phyloP scores from a whole-genome alignment of 2,888 invertebrate genomes.

The Phrixothrix hirtus region DNA sequence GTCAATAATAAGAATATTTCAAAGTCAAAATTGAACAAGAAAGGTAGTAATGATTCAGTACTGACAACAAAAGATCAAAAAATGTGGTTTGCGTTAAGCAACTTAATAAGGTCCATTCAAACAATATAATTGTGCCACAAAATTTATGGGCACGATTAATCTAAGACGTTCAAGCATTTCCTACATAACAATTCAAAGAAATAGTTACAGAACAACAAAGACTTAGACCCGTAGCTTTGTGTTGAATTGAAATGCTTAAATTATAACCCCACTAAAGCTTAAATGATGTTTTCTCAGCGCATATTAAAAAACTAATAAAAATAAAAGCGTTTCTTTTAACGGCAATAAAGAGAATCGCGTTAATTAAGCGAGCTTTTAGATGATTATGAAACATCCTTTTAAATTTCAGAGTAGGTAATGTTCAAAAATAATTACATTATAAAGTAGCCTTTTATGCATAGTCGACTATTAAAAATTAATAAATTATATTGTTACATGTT shows the following conservation, averaged over 20 bases:
- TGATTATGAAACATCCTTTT: conserved; percentile 25
- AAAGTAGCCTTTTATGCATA: conserved; percentile 18
- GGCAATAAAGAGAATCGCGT: conserved; percentile 25
- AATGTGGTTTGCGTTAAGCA: conserved; percentile 19
- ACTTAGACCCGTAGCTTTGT: conserved; percentile 4
- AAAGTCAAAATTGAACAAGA: conserved; percentile 35
- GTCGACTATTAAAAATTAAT: conserved; percentile 18
- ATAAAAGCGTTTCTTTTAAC: conserved; percentile 29
- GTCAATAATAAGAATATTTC: conserved; percentile 31
- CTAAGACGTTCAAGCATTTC: conserved; percentile 24
- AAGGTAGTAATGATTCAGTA: conserved; percentile 33
- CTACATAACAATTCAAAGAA: conserved; percentile 22
- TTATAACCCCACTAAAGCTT: conserved; percentile 17
- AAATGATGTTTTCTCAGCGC: conserved; percentile 20
- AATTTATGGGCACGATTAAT: conserved; percentile 37
- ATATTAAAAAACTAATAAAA: conserved; percentile 26
- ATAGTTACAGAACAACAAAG: conserved; percentile 18
- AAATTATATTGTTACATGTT: conserved; percentile 17
- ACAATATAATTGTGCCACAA: conserved; percentile 36
- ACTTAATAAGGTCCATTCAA: conserved; percentile 33
- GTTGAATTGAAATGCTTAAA: conserved; percentile 10
- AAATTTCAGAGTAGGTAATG: conserved; percentile 24
- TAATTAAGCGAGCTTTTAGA: conserved; percentile 30
- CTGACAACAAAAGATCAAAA: conserved; percentile 24
- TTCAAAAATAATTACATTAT: conserved; percentile 24